Evolutionary conservation across 2,113 vertebrate species (phyloP).

Genomic region (Burhinus bistriatus): DNA sequence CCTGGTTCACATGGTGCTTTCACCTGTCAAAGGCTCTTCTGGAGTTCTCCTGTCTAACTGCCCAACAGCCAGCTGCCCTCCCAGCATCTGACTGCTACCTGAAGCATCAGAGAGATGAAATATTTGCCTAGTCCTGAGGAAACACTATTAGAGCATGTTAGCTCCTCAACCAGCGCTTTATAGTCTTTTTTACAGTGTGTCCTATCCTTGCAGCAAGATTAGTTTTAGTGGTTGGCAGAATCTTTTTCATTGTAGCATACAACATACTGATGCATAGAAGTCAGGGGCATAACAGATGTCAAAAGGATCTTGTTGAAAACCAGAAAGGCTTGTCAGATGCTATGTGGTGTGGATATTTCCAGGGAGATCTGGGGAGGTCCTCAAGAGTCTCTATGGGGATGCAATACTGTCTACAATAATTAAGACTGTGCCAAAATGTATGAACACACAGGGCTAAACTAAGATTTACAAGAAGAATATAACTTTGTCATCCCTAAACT

Average conservation of each 20-base stretch:
- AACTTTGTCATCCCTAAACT: background rate
- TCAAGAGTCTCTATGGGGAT: background rate
- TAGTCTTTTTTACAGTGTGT: background rate
- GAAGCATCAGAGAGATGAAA: background rate
- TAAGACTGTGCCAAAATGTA: background rate
- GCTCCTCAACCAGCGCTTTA: background rate
- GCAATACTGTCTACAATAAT: fast-evolving
- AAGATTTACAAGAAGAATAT: background rate
- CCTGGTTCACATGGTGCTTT: fast-evolving
- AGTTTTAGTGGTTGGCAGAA: background rate
- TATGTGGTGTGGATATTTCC: background rate
- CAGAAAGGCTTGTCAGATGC: background rate
- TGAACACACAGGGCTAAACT: background rate
- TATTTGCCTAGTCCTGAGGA: background rate
- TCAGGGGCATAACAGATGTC: fast-evolving
- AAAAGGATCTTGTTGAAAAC: background rate
- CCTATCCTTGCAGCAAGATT: background rate
- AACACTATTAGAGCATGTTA: background rate
- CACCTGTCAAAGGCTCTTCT: background rate
- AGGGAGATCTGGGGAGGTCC: background rate
- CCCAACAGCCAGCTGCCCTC: background rate
- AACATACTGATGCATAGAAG: background rate
- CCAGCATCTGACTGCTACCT: background rate
- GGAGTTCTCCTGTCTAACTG: background rate
- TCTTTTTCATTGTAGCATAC: background rate